These are phyloP conservation scores for Philhelius pedissequus DNA, from an alignment of 2,888 invertebrate genomes.

Conservation along the genomic window DNA sequence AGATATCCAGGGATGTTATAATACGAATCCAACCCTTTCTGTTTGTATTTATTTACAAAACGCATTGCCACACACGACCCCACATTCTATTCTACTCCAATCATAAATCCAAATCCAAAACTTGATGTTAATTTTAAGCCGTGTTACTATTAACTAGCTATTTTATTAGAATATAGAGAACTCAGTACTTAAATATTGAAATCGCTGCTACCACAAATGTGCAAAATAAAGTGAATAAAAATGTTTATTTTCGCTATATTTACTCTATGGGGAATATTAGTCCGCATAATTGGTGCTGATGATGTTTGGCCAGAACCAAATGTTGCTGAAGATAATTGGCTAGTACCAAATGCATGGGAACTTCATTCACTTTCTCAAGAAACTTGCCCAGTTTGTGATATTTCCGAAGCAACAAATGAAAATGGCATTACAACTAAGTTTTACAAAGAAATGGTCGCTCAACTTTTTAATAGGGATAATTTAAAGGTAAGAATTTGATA, in stretches of 20 bases:
- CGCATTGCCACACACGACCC: no score
- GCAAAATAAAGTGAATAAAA: neutral
- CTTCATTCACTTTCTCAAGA: constrained; percentile 1
- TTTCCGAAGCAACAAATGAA: neutral
- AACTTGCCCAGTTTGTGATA: constrained; percentile 37
- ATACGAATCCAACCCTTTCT: no score
- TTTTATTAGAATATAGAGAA: no score
- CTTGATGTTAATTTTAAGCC: no score
- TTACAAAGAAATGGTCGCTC: constrained; percentile 23
- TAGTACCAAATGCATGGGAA: constrained; percentile 47
- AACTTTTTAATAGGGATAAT: constrained; percentile 24
- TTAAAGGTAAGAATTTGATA: constrained; percentile 24
- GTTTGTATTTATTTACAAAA: no score
- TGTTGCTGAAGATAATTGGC: constrained; percentile 32
- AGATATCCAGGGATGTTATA: no score
- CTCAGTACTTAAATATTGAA: neutral
- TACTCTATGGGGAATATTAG: constrained; percentile 1
- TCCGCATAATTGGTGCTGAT: neutral
- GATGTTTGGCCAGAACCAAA: constrained; percentile 38
- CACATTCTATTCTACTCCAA: no score
- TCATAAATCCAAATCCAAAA: no score
- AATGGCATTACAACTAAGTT: neutral
- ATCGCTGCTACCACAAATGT: neutral
- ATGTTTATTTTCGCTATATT: constrained; percentile 7
- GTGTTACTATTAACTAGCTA: no score